A percentile compares a stretch with the other conserved stretches of the same genome.
These are phyloP conservation scores for Lissonota sp. DNA, from an alignment of 2,888 invertebrate genomes.

Conservation along the genomic window DNA sequence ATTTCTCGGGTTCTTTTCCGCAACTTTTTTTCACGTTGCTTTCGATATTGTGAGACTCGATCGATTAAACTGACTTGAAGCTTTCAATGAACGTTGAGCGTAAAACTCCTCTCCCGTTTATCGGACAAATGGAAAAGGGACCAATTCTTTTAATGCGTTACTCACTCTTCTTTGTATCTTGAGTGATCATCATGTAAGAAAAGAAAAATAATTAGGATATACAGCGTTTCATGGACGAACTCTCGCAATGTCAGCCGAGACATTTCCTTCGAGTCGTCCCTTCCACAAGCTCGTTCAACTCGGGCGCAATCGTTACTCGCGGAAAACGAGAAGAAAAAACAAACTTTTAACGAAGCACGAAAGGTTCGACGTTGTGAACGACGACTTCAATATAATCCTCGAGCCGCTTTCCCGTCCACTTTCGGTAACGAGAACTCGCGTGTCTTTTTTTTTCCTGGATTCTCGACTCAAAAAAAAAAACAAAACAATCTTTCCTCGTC, in stretches of 20 bases:
- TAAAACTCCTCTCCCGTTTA: too few species aligned
- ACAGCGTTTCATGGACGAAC: constrained; percentile 17
- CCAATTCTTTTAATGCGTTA: background rate
- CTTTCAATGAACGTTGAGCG: too few species aligned
- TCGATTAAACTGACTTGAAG: too few species aligned
- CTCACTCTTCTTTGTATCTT: background rate
- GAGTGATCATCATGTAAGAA: background rate
- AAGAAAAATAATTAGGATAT: constrained; percentile 20
- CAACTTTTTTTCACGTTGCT: too few species aligned
- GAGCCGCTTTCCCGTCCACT: background rate
- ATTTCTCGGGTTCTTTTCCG: too few species aligned
- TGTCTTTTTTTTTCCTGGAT: too few species aligned
- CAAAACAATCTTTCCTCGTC: too few species aligned
- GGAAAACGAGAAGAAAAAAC: constrained; percentile 42
- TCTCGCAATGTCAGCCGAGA: constrained; percentile 4
- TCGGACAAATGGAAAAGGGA: too few species aligned
- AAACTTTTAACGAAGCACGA: constrained; percentile 69
- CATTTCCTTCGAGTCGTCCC: background rate
- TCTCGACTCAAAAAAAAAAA: too few species aligned
- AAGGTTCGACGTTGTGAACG: constrained; percentile 39
- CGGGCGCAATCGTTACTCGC: background rate
- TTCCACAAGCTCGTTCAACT: constrained; percentile 7
- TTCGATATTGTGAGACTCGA: too few species aligned
- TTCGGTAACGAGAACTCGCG: too few species aligned
- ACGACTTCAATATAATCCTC: background rate